Evolutionary conservation across 2,113 vertebrate genomes (phyloP).

Genomic region (Pseudolaguvia tuberculata): DNA sequence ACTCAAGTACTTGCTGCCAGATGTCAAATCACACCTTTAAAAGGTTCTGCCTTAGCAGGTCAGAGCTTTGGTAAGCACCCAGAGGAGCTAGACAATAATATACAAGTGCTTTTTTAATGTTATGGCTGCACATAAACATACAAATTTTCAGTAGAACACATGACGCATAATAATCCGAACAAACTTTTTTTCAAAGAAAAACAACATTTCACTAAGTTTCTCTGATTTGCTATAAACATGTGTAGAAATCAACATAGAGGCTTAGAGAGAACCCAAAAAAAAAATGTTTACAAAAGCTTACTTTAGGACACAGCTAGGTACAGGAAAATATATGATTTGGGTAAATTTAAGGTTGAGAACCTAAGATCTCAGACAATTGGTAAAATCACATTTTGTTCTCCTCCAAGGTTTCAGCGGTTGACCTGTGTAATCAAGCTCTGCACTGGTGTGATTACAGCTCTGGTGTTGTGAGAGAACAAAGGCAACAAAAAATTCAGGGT

Average conservation of each 20-base stretch:
- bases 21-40: too few species aligned
- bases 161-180: neutral
- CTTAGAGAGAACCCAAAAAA: neutral
- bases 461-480: neutral
- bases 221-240: neutral
- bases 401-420: neutral
- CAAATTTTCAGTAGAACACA: neutral
- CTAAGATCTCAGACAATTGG: neutral
- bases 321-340: neutral
- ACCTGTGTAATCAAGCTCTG: neutral
- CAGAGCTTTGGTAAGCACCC: too few species aligned
- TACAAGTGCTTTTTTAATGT: too few species aligned
- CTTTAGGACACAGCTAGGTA: neutral
- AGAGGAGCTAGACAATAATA: neutral
- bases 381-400: neutral
- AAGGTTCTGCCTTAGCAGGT: too few species aligned
- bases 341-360: neutral
- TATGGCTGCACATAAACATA: too few species aligned
- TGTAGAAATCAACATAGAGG: too few species aligned
- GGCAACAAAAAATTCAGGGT: neutral
- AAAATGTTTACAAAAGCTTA: neutral
- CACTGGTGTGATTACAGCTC: slow-evolving; percentile 5
- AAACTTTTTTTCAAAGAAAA: too few species aligned
- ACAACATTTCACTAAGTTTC: neutral
- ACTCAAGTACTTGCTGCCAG: too few species aligned